Base-by-base conservation (phyloP, 2,888 invertebrate species). In the Gnatocerus cornutus region DNA sequence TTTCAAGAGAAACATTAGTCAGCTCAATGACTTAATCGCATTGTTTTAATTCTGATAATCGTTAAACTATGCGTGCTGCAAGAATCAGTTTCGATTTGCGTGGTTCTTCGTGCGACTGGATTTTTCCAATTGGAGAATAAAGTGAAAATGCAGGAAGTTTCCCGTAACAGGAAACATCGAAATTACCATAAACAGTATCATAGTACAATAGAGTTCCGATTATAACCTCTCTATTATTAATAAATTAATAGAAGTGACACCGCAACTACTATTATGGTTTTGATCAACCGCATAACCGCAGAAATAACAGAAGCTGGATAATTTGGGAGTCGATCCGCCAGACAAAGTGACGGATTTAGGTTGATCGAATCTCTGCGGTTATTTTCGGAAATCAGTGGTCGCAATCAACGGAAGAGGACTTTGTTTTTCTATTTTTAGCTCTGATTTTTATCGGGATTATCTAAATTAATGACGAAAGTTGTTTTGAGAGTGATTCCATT, bases 281-380 rank as follows among this genome's bases (percentile, higher is more conserved):
- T 27, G 59, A 59, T 59, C 46, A 46, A 59, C 59, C 59, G 46
- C 59, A 59, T 59, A 30, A 59, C 59, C 59, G 59, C 59, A 59
- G 29, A 13, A 37, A 59, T 33, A 59, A 59, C 56, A 27, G n/a
- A 16, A n/a, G 37, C 10, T 55, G 21, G 7, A 33, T 52, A 14
- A 37, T 30, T 30, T 12, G 27, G 27, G 29, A 30, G 21, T 29
- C 27, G 21, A n/a, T 50, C 30, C 10, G 10, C 27, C 27, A 48
- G 48, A 48, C 21, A 48, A 30, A 12, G 52, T 4, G 50, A 50
- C 37, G 16, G n/a, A 14, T 43, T 43, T 56, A 10, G 27, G n/a
- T 41, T 43, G 41, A 56, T 41, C 21, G 8, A 13, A 14, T 52
- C 27, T 52, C 21, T 52, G 3, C 8, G 6, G 33, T 14, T 55